phyloP scores from a whole-genome alignment of 2,888 invertebrate genomes.

The Camponotus fellah region DNA sequence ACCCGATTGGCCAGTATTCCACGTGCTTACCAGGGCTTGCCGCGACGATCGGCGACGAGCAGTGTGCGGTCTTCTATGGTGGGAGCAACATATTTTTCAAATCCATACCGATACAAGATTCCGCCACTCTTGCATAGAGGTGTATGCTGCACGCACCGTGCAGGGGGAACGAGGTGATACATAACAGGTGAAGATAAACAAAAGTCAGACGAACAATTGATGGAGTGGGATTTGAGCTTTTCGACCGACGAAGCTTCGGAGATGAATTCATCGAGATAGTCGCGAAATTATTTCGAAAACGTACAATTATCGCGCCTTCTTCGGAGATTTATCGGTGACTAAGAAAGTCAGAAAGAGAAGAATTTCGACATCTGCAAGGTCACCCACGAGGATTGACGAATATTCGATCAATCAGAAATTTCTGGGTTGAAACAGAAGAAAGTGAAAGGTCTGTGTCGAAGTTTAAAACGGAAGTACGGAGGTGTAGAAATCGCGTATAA shows the following conservation, averaged over 20 bases:
- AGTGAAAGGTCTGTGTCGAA: conserved; percentile 5
- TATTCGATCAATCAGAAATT: conserved; percentile 1
- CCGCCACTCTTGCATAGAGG: conserved; percentile 81
- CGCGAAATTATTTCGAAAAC: background rate
- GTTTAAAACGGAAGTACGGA: background rate
- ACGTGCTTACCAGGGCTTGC: conserved; percentile 75
- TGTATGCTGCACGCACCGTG: conserved; percentile 74
- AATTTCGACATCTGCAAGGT: background rate
- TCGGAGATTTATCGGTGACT: background rate
- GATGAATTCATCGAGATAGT: background rate
- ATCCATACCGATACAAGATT: conserved; percentile 75
- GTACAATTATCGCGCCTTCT: background rate
- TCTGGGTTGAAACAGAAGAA: background rate
- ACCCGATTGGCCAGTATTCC: conserved; percentile 76
- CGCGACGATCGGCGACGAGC: conserved; percentile 57
- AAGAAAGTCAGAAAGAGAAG: background rate
- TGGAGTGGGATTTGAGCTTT: background rate
- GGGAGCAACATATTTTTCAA: conserved; percentile 79
- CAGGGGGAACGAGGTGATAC: background rate
- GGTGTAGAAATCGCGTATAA: conserved; percentile 30
- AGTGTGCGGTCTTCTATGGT: conserved; percentile 37
- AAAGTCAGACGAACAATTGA: background rate
- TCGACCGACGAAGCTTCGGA: background rate
- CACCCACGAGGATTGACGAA: background rate
- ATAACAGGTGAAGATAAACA: conserved; percentile 6